Evolutionary conservation across 1,140 invertebrate genomes (phyloP).

Genomic region (Dreissena polymorpha): DNA sequence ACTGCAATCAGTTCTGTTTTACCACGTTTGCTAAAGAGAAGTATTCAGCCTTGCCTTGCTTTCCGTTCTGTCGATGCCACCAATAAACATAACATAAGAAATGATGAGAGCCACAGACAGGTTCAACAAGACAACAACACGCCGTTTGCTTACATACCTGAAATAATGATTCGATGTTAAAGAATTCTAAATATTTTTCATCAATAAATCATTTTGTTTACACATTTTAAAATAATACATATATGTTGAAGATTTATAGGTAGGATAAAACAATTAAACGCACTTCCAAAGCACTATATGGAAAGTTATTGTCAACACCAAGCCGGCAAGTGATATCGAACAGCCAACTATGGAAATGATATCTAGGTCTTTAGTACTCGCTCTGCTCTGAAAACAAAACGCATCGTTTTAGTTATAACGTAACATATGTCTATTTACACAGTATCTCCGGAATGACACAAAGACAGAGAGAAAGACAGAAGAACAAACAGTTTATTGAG

Average conservation of each 20-base stretch:
- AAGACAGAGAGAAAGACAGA: too few relatives aligned
- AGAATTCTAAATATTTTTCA: background rate
- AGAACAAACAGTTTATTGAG: too few relatives aligned
- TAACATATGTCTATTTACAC: too few relatives aligned
- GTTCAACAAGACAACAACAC: conserved; percentile 55
- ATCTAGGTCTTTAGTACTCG: conserved; percentile 16
- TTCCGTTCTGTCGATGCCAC: conserved; percentile 60
- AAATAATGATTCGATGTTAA: background rate
- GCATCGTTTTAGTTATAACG: background rate
- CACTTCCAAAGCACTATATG: background rate
- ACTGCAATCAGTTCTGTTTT: background rate
- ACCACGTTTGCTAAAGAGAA: background rate
- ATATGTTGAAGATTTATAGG: background rate
- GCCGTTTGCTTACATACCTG: conserved; percentile 47
- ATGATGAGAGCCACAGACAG: conserved; percentile 60
- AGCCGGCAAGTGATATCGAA: conserved; percentile 39
- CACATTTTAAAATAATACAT: background rate
- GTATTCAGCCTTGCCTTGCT: conserved; percentile 43
- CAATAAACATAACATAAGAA: conserved; percentile 62
- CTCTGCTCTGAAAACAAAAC: conserved; percentile 41
- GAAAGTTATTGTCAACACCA: conserved; percentile 1
- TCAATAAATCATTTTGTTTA: background rate
- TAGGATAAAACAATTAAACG: background rate
- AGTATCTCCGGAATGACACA: too few relatives aligned
- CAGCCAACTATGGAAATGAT: conserved; percentile 54